Evolutionary conservation across 2,797 vertebrate genomes (phyloP).

Genomic region (Antennarius maculatus): DNA sequence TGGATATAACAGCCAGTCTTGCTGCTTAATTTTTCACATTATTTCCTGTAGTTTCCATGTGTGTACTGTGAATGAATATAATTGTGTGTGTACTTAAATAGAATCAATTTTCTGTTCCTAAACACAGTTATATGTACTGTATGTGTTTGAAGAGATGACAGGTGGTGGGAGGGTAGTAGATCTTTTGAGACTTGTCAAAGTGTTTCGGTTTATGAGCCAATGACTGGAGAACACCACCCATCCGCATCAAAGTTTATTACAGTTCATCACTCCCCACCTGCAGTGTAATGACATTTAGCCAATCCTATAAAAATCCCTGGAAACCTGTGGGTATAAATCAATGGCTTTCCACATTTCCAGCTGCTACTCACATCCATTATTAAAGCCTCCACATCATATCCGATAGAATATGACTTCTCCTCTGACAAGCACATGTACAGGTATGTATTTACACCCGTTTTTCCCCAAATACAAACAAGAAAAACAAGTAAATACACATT

Average conservation of each 20-base stretch:
- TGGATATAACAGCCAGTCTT: constrained; percentile 8
- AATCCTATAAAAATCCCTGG: constrained; percentile 84
- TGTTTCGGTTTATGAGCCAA: constrained; percentile 76
- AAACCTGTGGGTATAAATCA: constrained; percentile 84
- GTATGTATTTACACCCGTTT: constrained; percentile 40
- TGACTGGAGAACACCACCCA: constrained; percentile 77
- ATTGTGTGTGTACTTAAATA: constrained; percentile 22
- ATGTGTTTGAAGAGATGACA: constrained; percentile 61
- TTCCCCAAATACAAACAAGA: constrained; percentile 42
- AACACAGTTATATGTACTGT: constrained; percentile 27
- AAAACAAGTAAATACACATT: constrained; percentile 60
- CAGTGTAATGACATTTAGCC: constrained; percentile 85
- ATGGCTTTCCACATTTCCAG: constrained; percentile 80
- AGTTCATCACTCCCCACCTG: constrained; percentile 84
- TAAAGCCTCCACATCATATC: constrained; percentile 81
- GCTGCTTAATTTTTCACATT: constrained; percentile 6
- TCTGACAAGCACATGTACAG: constrained; percentile 59
- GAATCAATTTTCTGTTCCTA: constrained; percentile 37
- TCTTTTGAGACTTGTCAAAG: constrained; percentile 77
- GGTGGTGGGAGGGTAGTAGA: constrained; percentile 66
- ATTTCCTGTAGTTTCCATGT: constrained; percentile 15
- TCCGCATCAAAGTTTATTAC: constrained; percentile 85
- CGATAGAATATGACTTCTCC: constrained; percentile 49
- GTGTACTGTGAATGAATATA: constrained; percentile 1
- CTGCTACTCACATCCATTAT: constrained; percentile 82